Percentiles rank a stretch among this genome's conserved stretches.
These are phyloP conservation scores for Leptarthrus brevirostris DNA, from an alignment of 2,888 invertebrate species.

Conservation along the genomic window DNA sequence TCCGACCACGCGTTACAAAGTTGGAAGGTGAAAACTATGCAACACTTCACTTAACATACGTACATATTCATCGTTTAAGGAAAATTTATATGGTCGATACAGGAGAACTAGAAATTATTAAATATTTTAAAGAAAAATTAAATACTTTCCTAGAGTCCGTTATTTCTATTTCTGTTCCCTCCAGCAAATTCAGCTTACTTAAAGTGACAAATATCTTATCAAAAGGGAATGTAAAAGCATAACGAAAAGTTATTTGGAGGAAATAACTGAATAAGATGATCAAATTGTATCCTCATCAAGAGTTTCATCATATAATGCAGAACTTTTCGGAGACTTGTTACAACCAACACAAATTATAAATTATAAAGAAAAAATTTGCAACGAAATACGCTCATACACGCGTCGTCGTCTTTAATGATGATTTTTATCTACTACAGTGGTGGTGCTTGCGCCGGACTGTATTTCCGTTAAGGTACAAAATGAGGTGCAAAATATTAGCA, in stretches of 20 bases:
- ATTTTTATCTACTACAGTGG: conserved; percentile 50
- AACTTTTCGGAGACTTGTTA: conserved; percentile 50
- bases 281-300: conserved; percentile 21
- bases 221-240: conserved; percentile 50
- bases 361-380: conserved; percentile 25
- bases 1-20: not conserved
- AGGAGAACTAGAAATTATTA: not conserved
- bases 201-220: conserved; percentile 48
- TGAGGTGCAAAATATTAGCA: conserved; percentile 53
- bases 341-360: conserved; percentile 10
- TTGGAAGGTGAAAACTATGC: conserved; percentile 9
- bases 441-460: conserved; percentile 29
- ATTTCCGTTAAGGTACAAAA: conserved; percentile 53
- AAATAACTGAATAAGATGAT: conserved; percentile 26
- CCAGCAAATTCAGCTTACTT: conserved; percentile 52
- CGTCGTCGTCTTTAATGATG: conserved; percentile 30
- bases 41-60: not conserved
- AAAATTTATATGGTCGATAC: not conserved
- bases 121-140: not conserved
- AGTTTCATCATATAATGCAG: conserved; percentile 16
- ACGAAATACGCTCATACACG: conserved; percentile 51
- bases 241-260: conserved; percentile 49
- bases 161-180: conserved; percentile 53
- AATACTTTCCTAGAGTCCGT: not conserved
- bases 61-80: not conserved